Conservation (phyloP, 2,797 vertebrate species). For the Scomberomorus guttatus region DNA sequence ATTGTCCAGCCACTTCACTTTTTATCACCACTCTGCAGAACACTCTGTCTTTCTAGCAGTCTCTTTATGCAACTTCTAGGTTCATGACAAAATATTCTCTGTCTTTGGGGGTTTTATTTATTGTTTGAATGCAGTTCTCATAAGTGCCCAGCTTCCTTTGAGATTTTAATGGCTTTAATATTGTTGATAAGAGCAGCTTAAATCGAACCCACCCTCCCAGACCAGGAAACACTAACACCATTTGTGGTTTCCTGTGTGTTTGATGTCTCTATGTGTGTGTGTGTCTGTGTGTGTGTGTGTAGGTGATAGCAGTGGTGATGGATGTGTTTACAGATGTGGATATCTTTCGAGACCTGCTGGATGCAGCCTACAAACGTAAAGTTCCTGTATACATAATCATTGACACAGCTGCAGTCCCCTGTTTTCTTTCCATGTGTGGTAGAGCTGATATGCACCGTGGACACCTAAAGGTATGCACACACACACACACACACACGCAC, state of each 20-base stretch:
- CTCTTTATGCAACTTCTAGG: not conserved
- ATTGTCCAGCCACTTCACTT: conserved; percentile 28
- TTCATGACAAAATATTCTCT: not conserved
- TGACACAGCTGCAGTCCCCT: conserved; percentile 88
- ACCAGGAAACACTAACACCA: conserved; percentile 61
- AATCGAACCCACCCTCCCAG: conserved; percentile 40
- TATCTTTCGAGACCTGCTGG: conserved; percentile 96
- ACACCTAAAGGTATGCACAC: conserved; percentile 91
- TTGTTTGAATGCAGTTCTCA: conserved; percentile 3
- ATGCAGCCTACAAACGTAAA: conserved; percentile 91
- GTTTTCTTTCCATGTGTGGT: conserved; percentile 96
- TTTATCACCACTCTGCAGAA: conserved; percentile 49
- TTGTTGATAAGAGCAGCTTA: conserved; percentile 38
- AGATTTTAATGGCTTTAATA: conserved; percentile 23
- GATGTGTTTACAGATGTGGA: conserved; percentile 97
- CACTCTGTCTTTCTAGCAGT: conserved; percentile 21
- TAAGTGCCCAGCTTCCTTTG: conserved; percentile 29
- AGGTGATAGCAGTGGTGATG: conserved; percentile 98
- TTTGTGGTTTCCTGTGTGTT: conserved; percentile 47
- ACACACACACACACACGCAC: conserved; percentile 9
- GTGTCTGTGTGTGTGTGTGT: conserved; percentile 34
- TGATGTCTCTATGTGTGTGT: not conserved
- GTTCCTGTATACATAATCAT: conserved; percentile 96
- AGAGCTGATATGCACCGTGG: conserved; percentile 94
- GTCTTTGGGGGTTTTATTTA: not conserved